phyloP scores from a whole-genome alignment of 2,797 vertebrate species.

The Coendou prehensilis region DNA sequence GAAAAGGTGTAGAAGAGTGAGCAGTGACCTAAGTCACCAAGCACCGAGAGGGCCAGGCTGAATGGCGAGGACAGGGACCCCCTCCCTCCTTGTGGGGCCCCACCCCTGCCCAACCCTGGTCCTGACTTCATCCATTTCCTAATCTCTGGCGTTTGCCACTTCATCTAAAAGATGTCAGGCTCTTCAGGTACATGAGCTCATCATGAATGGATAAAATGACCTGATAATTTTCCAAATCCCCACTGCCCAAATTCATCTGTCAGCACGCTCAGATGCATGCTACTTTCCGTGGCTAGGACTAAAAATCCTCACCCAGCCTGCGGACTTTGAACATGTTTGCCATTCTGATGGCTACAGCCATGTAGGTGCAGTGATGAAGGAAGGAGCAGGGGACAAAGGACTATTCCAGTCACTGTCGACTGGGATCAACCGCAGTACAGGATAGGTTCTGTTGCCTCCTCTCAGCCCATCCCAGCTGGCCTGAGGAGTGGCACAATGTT shows the following conservation, averaged over 20 bases:
- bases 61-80: neutral
- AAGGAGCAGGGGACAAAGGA: neutral
- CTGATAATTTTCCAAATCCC: slow-evolving; percentile 14
- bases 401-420: neutral
- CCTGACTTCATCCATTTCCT: neutral
- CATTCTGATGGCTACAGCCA: neutral
- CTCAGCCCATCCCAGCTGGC: neutral
- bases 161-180: neutral
- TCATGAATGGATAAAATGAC: slow-evolving; percentile 20
- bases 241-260: neutral
- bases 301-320: neutral
- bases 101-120: neutral
- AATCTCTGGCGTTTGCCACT: neutral
- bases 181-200: neutral
- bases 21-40: neutral
- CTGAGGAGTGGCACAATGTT: neutral
- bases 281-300: neutral
- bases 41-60: neutral
- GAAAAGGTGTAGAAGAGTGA: slow-evolving; percentile 20
- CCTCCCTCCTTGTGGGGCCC: neutral
- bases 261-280: neutral
- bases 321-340: slow-evolving; percentile 19
- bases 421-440: neutral
- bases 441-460: neutral
- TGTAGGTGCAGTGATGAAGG: neutral